A percentile compares a stretch with the other conserved stretches of the same genome.
phyloP scores from a whole-genome alignment of 2,888 invertebrate genomes.

The Parthenolecanium corni region DNA sequence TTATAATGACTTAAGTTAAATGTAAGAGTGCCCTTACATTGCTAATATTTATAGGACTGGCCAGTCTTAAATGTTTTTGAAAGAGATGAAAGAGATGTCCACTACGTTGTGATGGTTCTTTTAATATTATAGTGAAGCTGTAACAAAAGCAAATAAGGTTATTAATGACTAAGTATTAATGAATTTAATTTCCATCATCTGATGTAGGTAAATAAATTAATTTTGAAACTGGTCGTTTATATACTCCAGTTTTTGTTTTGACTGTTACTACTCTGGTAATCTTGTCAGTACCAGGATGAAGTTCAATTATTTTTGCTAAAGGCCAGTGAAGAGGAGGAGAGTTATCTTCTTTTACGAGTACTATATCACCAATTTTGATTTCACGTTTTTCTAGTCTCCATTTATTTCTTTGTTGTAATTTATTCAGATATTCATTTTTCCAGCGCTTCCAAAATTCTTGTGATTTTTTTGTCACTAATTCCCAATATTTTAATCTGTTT shows the following conservation, averaged over 20 bases:
- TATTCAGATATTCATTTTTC: neutral
- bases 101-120: too few relatives aligned
- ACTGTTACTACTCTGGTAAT: slow-evolving; percentile 22
- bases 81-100: too few relatives aligned
- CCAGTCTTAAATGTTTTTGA: too few relatives aligned
- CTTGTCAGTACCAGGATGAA: slow-evolving; percentile 29
- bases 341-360: slow-evolving; percentile 20
- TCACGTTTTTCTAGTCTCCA: slow-evolving; percentile 5
- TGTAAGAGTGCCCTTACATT: too few relatives aligned
- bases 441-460: neutral
- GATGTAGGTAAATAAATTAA: too few relatives aligned
- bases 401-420: slow-evolving; percentile 7
- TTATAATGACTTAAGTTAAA: too few relatives aligned
- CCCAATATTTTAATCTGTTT: neutral
- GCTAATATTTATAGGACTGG: too few relatives aligned
- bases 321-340: slow-evolving; percentile 27
- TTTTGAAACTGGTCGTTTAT: too few relatives aligned
- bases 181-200: too few relatives aligned
- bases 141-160: too few relatives aligned
- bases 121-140: too few relatives aligned
- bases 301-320: slow-evolving; percentile 12
- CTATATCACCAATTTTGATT: neutral
- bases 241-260: neutral
- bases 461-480: neutral
- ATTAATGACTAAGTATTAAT: too few relatives aligned